Evolutionary conservation across 1,140 invertebrate species (phyloP).

Genomic region (Cyrtorhinus lividipennis): DNA sequence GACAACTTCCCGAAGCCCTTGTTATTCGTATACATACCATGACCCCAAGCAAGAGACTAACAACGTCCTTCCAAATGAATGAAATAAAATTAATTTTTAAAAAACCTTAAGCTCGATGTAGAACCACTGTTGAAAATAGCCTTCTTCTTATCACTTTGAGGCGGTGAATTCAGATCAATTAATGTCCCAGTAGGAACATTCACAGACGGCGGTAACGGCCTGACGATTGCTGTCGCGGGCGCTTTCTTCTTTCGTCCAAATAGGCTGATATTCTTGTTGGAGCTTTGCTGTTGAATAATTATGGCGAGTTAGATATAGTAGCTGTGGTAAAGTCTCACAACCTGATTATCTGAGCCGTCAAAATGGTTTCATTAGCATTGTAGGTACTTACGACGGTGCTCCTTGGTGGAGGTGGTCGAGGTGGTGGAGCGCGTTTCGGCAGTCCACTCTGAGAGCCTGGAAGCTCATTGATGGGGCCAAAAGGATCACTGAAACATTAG

Average conservation of each 20-base stretch:
- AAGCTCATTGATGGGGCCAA: background rate
- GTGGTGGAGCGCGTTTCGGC: constrained; percentile 35
- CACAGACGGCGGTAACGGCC: constrained; percentile 17
- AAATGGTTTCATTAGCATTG: no score
- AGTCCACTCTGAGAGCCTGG: constrained; percentile 4
- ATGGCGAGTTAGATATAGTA: no score
- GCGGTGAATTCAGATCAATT: constrained; percentile 45
- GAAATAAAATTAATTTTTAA: no score
- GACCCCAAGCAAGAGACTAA: background rate
- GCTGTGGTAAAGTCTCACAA: no score
- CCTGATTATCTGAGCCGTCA: no score
- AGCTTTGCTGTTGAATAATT: constrained; percentile 20
- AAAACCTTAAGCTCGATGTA: background rate
- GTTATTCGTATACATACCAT: no score
- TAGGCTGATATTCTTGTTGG: constrained; percentile 12
- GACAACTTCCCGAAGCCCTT: no score
- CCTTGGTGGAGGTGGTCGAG: constrained; percentile 35
- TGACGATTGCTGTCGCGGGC: constrained; percentile 28
- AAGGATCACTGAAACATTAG: constrained; percentile 2
- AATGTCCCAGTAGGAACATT: constrained; percentile 29
- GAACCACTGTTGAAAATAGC: background rate
- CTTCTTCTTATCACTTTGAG: background rate
- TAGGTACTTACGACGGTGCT: no score
- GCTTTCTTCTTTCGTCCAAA: constrained; percentile 27
- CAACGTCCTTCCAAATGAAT: no score